phyloP scores from a whole-genome alignment of 2,797 vertebrate genomes.

The Poeciliopsis presidionis region DNA sequence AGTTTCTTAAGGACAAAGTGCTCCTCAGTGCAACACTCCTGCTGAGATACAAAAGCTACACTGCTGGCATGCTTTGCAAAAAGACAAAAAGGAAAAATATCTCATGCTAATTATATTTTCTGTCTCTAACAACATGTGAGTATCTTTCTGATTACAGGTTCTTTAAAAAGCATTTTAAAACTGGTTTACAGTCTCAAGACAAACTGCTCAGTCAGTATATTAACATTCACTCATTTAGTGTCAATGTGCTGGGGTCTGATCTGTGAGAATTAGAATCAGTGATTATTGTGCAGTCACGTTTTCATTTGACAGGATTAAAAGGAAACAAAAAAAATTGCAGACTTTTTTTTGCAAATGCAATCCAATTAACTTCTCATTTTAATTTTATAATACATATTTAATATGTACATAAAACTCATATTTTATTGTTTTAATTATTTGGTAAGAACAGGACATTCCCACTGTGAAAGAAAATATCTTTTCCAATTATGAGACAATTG shows the following conservation, averaged over 20 bases:
- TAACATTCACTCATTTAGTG: slow-evolving; percentile 5
- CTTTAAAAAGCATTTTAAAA: slow-evolving; percentile 4
- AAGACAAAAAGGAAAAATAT: not conserved
- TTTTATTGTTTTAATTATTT: not conserved
- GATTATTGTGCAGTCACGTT: not conserved
- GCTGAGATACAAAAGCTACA: slow-evolving; percentile 25
- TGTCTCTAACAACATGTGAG: not conserved
- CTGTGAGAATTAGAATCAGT: not conserved
- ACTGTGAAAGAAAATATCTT: not conserved
- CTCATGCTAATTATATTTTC: slow-evolving; percentile 24
- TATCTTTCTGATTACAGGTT: slow-evolving; percentile 12
- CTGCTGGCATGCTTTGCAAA: slow-evolving; percentile 20
- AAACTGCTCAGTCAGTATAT: slow-evolving; percentile 10
- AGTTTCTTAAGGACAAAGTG: slow-evolving; percentile 49
- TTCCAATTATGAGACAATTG: not conserved
- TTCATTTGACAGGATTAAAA: not conserved
- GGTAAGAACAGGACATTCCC: not conserved
- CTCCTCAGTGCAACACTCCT: slow-evolving; percentile 25
- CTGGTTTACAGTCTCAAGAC: slow-evolving; percentile 6
- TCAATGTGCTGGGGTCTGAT: not conserved
- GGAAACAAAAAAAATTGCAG: not conserved
- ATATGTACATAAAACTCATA: not conserved
- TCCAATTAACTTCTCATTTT: not conserved
- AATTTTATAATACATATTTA: not conserved
- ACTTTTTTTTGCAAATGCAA: not conserved